Percentiles rank a stretch among this genome's conserved stretches.
Conservation (phyloP, 2,797 vertebrate genomes). For the Ataeniobius toweri region DNA sequence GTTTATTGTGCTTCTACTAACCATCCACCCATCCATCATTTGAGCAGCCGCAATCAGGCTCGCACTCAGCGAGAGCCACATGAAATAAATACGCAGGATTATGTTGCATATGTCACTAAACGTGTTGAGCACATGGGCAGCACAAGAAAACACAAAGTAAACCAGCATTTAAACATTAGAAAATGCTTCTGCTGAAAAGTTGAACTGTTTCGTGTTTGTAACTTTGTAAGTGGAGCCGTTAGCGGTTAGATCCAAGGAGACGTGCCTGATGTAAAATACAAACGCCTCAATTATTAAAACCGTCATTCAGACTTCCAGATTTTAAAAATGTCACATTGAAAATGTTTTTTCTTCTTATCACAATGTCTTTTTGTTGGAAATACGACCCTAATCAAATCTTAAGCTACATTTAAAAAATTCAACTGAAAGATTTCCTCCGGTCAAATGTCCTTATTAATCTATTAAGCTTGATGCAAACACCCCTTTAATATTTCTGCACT, state of each 20-base stretch:
- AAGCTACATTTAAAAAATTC: slow-evolving; percentile 4
- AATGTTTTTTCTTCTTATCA: neutral
- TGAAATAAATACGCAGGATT: slow-evolving; percentile 3
- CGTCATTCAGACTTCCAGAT: neutral
- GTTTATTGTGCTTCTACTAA: neutral
- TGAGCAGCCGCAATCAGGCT: neutral
- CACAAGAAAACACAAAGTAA: neutral
- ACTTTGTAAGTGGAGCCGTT: neutral
- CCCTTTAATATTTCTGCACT: neutral
- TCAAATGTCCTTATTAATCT: neutral
- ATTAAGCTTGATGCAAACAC: neutral
- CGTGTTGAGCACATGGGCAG: neutral
- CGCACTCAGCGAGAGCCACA: neutral
- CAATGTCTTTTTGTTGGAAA: neutral
- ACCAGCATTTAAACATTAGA: neutral
- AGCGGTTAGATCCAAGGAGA: neutral
- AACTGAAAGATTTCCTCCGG: slow-evolving; percentile 1
- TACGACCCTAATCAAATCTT: slow-evolving; percentile 1
- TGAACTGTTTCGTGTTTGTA: too few species aligned
- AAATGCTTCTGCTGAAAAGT: neutral
- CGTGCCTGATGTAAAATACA: slow-evolving; percentile 17
- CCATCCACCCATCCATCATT: neutral
- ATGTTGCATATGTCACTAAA: neutral
- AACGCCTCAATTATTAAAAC: slow-evolving; percentile 26
- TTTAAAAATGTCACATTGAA: neutral